A percentile compares a stretch with the other conserved stretches of the same genome.
Evolutionary conservation across 2,888 invertebrate genomes (phyloP).

Genomic region (Drosophila buzzatii): DNA sequence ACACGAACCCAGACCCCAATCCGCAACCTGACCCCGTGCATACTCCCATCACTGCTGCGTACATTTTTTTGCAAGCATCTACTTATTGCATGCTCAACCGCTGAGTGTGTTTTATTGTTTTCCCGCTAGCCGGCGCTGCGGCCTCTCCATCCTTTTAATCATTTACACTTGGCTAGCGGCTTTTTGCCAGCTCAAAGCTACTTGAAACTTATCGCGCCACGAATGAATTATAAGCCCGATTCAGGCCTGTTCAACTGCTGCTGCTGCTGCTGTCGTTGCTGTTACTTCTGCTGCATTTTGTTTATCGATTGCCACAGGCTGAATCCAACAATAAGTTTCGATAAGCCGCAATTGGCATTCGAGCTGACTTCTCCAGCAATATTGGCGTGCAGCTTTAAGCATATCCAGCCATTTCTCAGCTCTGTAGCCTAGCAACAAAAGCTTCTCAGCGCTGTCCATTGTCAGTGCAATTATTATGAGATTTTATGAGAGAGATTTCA

Average conservation of each 20-base stretch:
- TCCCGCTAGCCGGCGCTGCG: background rate
- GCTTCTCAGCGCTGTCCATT: background rate
- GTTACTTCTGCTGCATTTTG: background rate
- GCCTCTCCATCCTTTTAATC: slow-evolving; percentile 54
- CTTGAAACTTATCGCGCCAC: slow-evolving; percentile 59
- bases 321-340: slow-evolving; percentile 1
- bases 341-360: slow-evolving; percentile 11
- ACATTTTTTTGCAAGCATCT: slow-evolving; percentile 29
- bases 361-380: background rate
- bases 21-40: background rate
- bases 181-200: slow-evolving; percentile 40
- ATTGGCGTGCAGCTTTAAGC: background rate
- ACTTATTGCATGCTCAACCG: slow-evolving; percentile 26
- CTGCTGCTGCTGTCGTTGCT: background rate
- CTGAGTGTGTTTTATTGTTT: slow-evolving; percentile 60
- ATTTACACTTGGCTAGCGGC: slow-evolving; percentile 63
- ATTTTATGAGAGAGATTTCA: background rate
- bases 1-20: background rate
- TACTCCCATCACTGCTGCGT: too few species aligned
- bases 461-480: background rate
- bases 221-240: slow-evolving; percentile 63
- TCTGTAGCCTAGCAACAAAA: background rate
- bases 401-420: background rate
- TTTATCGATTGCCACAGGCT: slow-evolving; percentile 1
- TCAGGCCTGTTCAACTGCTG: slow-evolving; percentile 17